Conservation (phyloP, 2,797 vertebrate species). For the Arremon aurantiirostris region DNA sequence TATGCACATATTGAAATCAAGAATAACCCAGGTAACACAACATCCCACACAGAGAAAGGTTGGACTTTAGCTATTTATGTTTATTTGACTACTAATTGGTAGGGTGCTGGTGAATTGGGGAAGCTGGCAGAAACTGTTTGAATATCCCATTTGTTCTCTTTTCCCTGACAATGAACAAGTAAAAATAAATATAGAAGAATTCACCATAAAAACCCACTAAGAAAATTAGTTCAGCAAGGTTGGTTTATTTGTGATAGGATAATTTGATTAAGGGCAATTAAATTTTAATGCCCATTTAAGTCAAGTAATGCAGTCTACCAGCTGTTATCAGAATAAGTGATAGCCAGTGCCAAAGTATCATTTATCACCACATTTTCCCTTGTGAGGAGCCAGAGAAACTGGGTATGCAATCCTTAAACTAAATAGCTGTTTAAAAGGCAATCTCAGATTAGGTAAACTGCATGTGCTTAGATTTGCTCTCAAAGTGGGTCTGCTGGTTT, state of each 20-base stretch:
- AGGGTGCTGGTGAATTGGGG: neutral
- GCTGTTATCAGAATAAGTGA: neutral
- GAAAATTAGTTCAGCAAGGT: neutral
- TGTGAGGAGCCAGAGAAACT: neutral
- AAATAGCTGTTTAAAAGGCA: neutral
- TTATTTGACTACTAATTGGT: neutral
- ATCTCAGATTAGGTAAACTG: neutral
- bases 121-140: neutral
- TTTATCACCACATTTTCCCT: neutral
- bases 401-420: neutral
- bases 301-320: neutral
- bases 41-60: neutral
- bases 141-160: neutral
- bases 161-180: neutral
- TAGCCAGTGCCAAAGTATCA: neutral
- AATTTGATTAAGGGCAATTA: neutral
- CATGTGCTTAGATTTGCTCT: neutral
- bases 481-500: neutral
- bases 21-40: neutral
- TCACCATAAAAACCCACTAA: neutral
- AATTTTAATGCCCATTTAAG: neutral
- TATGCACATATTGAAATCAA: neutral
- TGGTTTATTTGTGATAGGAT: neutral
- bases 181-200: neutral
- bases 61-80: neutral